phyloP scores from a whole-genome alignment of 2,797 vertebrate genomes.

The Anniella stebbinsi region DNA sequence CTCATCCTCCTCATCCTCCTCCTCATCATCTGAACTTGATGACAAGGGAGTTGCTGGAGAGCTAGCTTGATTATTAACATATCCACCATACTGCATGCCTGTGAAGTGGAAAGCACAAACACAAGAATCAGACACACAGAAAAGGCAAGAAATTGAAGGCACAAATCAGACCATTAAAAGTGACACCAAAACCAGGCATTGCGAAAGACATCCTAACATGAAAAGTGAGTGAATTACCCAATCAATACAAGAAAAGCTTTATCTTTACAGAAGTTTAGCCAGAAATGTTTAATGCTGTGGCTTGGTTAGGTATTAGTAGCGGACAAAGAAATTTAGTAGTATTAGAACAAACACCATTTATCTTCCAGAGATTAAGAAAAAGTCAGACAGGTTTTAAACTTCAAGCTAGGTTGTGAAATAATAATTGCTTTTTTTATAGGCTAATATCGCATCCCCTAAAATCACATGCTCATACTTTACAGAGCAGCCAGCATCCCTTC shows the following conservation, averaged over 20 bases:
- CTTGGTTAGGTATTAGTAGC: constrained; percentile 57
- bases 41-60: constrained; percentile 93
- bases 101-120: constrained; percentile 90
- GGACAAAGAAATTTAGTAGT: constrained; percentile 29
- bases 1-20: constrained; percentile 92
- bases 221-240: constrained; percentile 57
- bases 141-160: constrained; percentile 73
- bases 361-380: neutral
- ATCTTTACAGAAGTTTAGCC: constrained; percentile 60
- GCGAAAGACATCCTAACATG: constrained; percentile 72
- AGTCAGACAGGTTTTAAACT: neutral
- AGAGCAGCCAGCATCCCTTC: neutral
- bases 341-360: constrained; percentile 13
- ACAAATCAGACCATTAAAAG: constrained; percentile 78
- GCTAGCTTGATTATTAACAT: constrained; percentile 95
- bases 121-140: constrained; percentile 80
- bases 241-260: constrained; percentile 24
- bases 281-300: constrained; percentile 51
- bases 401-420: neutral
- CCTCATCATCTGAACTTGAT: constrained; percentile 98
- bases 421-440: neutral
- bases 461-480: no score
- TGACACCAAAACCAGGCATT: constrained; percentile 71
- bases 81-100: constrained; percentile 96
- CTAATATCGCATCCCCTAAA: neutral